Conservation (phyloP, 2,797 vertebrate species). For the Cirrhinus mrigala region DNA sequence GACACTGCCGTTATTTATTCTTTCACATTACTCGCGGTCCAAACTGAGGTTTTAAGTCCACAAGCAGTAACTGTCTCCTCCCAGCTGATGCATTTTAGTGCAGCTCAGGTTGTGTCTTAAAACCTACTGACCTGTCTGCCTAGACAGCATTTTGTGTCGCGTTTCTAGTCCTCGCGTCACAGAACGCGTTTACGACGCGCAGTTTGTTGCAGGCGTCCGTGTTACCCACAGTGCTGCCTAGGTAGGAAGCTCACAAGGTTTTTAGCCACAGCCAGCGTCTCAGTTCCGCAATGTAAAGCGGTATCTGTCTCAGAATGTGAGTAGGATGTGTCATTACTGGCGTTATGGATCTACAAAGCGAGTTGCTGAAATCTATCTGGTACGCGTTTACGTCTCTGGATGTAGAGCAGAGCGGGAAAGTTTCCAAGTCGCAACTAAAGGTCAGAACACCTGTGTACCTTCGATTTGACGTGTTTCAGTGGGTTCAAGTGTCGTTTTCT, state of each 20-base stretch:
- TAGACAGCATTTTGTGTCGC: background rate
- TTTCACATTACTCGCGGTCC: background rate
- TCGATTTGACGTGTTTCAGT: background rate
- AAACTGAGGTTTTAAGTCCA: background rate
- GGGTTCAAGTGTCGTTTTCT: background rate
- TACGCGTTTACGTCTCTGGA: conserved; percentile 97
- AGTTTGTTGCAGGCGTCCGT: too few species aligned
- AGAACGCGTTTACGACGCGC: background rate
- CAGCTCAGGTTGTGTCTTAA: background rate
- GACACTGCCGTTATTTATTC: background rate
- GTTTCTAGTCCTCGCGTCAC: background rate
- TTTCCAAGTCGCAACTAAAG: conserved; percentile 98
- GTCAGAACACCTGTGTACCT: conserved; percentile 72
- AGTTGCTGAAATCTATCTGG: conserved; percentile 97
- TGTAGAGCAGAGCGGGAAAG: conserved; percentile 92
- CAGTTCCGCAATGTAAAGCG: conserved; percentile 39
- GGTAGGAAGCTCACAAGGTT: background rate
- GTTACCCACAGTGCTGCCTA: background rate
- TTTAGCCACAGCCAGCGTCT: background rate
- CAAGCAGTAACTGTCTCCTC: background rate
- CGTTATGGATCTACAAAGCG: conserved; percentile 86
- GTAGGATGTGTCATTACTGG: conserved; percentile 43
- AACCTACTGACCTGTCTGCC: background rate
- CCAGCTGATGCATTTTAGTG: background rate
- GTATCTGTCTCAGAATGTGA: conserved; percentile 12